Conservation (phyloP, 2,113 vertebrate genomes). For the Nannospalax galili region DNA sequence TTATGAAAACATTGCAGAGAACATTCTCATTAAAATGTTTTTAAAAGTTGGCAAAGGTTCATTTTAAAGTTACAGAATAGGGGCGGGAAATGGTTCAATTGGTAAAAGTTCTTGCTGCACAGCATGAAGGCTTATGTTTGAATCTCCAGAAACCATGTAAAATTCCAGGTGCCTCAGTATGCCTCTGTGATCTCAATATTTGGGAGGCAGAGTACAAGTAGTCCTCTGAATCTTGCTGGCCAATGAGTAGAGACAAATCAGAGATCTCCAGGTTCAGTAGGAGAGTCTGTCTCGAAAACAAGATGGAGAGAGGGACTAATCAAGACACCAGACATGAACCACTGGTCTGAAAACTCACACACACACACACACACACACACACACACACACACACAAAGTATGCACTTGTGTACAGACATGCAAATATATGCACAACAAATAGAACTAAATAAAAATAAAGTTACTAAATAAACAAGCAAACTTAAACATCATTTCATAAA, state of each 20-base stretch:
- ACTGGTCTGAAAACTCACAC: too few species aligned
- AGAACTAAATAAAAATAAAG: background rate
- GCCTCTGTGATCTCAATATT: background rate
- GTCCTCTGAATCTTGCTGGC: background rate
- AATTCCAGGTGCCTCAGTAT: background rate
- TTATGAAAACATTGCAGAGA: background rate
- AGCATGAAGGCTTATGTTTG: too few species aligned
- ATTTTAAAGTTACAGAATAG: background rate
- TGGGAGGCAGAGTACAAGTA: background rate
- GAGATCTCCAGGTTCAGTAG: background rate
- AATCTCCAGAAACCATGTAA: background rate
- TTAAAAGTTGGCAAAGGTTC: background rate
- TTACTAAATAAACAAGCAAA: background rate
- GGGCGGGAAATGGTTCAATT: background rate
- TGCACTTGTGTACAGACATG: background rate
- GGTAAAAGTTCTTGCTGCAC: too few species aligned
- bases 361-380: background rate
- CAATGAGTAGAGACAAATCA: background rate
- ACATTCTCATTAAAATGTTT: background rate
- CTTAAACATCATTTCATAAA: constrained; percentile 1
- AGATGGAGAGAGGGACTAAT: background rate
- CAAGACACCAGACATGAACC: too few species aligned
- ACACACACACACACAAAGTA: fast-evolving
- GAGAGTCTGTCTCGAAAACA: background rate
- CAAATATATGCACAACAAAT: background rate